Evolutionary conservation across 2,797 vertebrate genomes (phyloP).

Genomic region (Cuculus canorus): DNA sequence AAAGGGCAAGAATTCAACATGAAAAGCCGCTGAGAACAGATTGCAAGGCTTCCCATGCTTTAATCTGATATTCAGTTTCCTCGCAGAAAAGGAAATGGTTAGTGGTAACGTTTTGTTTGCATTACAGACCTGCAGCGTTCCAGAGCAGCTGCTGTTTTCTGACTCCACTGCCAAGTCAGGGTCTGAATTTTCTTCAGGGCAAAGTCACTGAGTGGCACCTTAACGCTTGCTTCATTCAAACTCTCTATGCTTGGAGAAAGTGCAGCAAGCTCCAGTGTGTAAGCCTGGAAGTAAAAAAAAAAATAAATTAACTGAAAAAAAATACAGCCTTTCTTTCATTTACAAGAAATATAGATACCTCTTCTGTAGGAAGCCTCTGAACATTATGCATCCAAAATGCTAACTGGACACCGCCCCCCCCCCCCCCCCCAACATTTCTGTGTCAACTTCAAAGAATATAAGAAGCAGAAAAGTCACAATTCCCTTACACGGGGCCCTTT

Average conservation of each 20-base stretch:
- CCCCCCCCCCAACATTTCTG: background rate
- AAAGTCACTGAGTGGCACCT: constrained; percentile 80
- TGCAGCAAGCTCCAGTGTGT: constrained; percentile 79
- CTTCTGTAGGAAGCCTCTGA: background rate
- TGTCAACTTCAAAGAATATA: background rate
- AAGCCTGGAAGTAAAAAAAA: constrained; percentile 70
- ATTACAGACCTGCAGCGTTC: constrained; percentile 86
- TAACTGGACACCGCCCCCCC: background rate
- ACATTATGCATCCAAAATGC: background rate
- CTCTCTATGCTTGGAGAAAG: constrained; percentile 84
- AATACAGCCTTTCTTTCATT: background rate
- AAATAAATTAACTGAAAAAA: background rate
- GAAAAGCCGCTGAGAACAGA: background rate
- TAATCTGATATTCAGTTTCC: background rate
- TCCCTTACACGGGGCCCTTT: background rate
- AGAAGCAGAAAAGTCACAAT: background rate
- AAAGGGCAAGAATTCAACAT: background rate
- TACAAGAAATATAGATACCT: background rate
- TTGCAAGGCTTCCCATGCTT: background rate
- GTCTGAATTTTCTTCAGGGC: constrained; percentile 79
- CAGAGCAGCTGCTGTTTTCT: constrained; percentile 76
- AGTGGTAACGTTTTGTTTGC: background rate
- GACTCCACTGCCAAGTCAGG: constrained; percentile 84
- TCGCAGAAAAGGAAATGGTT: background rate
- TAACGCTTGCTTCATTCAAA: constrained; percentile 87